phyloP scores from a whole-genome alignment of 2,797 vertebrate species.

The Cossypha dichroa region DNA sequence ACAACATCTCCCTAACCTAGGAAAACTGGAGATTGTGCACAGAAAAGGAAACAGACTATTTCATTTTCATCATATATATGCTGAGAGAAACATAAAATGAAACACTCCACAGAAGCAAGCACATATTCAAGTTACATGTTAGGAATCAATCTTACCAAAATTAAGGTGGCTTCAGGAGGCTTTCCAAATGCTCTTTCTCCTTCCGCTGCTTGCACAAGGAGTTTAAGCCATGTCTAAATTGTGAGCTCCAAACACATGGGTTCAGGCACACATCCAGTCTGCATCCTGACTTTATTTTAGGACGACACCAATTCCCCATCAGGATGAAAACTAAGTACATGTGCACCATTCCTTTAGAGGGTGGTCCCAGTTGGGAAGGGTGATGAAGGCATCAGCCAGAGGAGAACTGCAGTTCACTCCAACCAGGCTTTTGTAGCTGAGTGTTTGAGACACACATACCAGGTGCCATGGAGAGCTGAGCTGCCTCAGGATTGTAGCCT shows the following conservation, averaged over 20 bases:
- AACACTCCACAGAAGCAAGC: neutral
- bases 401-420: neutral
- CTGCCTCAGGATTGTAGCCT: slow-evolving; percentile 36
- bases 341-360: neutral
- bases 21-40: neutral
- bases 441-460: neutral
- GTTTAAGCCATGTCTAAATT: neutral
- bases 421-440: neutral
- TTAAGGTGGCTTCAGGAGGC: slow-evolving; percentile 23
- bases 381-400: neutral
- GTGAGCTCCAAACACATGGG: neutral
- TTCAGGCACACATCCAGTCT: neutral
- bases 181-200: neutral
- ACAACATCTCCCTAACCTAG: neutral
- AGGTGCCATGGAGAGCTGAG: neutral
- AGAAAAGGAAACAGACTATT: neutral
- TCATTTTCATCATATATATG: neutral
- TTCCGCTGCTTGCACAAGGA: neutral
- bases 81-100: neutral
- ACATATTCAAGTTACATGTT: neutral
- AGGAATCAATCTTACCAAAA: slow-evolving; percentile 49
- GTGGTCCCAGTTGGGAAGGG: neutral
- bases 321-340: neutral
- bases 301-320: neutral
- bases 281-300: slow-evolving; percentile 9